Percentiles rank a stretch among this genome's conserved stretches.
phyloP scores from a whole-genome alignment of 2,888 invertebrate genomes.

The Onthophagus sagittarius region DNA sequence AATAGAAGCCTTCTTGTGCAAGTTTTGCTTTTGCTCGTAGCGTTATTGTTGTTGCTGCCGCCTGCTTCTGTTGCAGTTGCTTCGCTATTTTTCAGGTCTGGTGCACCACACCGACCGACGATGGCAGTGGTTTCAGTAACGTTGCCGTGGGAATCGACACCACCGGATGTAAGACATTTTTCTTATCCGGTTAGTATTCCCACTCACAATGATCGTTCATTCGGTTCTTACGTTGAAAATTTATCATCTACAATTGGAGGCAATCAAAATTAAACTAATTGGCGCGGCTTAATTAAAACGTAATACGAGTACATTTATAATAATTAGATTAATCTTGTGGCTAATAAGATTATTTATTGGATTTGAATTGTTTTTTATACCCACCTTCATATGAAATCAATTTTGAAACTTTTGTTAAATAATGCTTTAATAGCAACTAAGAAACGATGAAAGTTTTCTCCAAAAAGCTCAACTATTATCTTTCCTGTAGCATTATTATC shows the following conservation, averaged over 20 bases:
- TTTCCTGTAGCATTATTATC: too few species aligned
- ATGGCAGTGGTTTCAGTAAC: background rate
- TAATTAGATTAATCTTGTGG: background rate
- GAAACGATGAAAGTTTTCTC: too few species aligned
- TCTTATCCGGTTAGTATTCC: slow-evolving; percentile 10
- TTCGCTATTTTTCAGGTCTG: slow-evolving; percentile 6
- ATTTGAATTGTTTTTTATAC: too few species aligned
- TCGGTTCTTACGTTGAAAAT: background rate
- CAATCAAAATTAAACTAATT: background rate
- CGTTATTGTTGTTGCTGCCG: slow-evolving; percentile 8
- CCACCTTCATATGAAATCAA: too few species aligned
- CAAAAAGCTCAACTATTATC: too few species aligned
- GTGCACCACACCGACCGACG: background rate
- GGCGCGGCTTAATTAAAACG: background rate
- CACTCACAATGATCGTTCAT: slow-evolving; percentile 4
- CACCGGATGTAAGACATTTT: slow-evolving; percentile 12
- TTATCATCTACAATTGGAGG: background rate
- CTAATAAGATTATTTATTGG: background rate
- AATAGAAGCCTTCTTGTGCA: background rate
- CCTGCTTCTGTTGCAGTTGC: slow-evolving; percentile 1
- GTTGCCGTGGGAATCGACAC: slow-evolving; percentile 11
- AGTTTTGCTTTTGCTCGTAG: background rate
- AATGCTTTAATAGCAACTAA: too few species aligned
- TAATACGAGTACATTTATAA: background rate
- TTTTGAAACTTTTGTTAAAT: too few species aligned